Percentiles rank a stretch among this genome's conserved stretches.
These are phyloP conservation scores for Hipposideros armiger DNA, from an alignment of 2,113 vertebrate genomes.

Conservation along the genomic window DNA sequence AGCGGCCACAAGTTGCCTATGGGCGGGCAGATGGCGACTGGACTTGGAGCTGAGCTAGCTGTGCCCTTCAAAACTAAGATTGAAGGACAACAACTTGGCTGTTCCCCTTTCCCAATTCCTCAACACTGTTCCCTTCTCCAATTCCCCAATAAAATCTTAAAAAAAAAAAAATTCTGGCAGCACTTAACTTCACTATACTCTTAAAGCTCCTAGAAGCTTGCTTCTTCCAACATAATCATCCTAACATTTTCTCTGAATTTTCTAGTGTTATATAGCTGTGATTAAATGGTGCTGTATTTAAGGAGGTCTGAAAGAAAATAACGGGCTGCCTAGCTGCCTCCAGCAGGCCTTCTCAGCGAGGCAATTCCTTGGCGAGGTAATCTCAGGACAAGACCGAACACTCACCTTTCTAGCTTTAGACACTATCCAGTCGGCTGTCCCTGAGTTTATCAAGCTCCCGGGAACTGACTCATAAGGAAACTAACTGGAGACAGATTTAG, in stretches of 20 bases:
- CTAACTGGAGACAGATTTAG: constrained; percentile 14
- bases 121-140: too few species aligned
- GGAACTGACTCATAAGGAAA: constrained; percentile 41
- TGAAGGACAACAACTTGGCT: too few species aligned
- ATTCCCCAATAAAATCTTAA: too few species aligned
- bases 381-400: constrained; percentile 7
- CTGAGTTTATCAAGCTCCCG: constrained; percentile 50
- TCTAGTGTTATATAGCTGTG: neutral
- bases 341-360: neutral
- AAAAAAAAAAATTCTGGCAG: neutral
- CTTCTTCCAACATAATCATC: constrained; percentile 8
- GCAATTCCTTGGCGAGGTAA: neutral
- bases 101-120: too few species aligned
- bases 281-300: neutral
- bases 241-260: constrained; percentile 1
- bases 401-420: constrained; percentile 32
- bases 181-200: neutral
- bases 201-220: neutral
- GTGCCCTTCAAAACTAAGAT: too few species aligned
- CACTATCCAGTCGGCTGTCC: constrained; percentile 13
- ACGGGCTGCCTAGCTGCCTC: neutral
- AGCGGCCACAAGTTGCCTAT: too few species aligned
- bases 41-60: too few species aligned
- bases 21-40: too few species aligned
- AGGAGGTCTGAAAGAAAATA: neutral